Base-by-base conservation (phyloP, 1,140 invertebrate species). In the Diachasma alloeum region DNA sequence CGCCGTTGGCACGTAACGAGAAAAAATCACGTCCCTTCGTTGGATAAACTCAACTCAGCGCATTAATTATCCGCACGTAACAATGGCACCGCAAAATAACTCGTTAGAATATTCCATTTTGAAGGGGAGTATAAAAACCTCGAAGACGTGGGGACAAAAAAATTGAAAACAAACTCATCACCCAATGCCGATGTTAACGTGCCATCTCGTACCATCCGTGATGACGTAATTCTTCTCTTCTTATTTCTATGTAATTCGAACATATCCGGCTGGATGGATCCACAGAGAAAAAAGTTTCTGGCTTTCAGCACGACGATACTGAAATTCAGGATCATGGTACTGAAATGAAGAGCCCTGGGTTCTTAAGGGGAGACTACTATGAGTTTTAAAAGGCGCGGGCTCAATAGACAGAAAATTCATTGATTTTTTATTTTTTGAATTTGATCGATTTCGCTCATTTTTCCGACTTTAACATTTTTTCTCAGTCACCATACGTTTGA, bases 171-270 rank as follows among this genome's bases (percentile, higher is more conserved):
- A 26, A 17, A 5, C 2, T 37, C 36, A 42, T 68, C 66, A 68
- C 0, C 66, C 11, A 68, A 39, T 5, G 31, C 26, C 2, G 1
- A 9, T 36, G 4, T 31, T 11, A 26, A 76, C 26, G 67, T 76
- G 70, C 75, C 75, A 71, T 72, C 48, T 36, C 69, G 75, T 76
- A 72, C 75, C 75, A 76, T 17, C 46, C 68, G 70, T 24, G 17
- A 26, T 72, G 48, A 76, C 69, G 42, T 26, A 67, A 22, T 22
- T 74, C 22, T 74, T 56, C 42, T 59, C 39, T 15, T 74, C 17
- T 66, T 17, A 17, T 17, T 10, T 68, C 36, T 68, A 68, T 15
- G 24, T 36, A 5, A 66, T 31, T 31, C 31, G 31, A 31, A 31
- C 31, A 31, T 31, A 31, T 31, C 31, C 31, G 31, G 2, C 31